These are phyloP conservation scores for Kuschelorhynchus macadamiae DNA, from an alignment of 2,888 invertebrate species.

Conservation along the genomic window DNA sequence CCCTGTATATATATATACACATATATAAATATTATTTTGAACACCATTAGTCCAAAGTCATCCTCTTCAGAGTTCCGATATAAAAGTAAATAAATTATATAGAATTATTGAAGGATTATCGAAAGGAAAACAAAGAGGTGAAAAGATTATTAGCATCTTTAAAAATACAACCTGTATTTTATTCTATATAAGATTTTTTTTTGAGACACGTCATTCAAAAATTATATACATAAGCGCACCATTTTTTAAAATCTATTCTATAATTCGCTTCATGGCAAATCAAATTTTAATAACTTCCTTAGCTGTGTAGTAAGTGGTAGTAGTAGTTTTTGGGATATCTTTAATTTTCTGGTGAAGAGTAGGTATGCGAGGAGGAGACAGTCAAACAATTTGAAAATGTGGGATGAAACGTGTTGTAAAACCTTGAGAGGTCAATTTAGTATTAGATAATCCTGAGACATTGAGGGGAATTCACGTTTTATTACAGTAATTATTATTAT, in stretches of 20 bases:
- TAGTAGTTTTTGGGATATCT: constrained; percentile 20
- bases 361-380: not conserved
- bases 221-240: constrained; percentile 42
- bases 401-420: not conserved
- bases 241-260: constrained; percentile 23
- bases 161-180: constrained; percentile 25
- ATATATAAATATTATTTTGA: constrained; percentile 10
- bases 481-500: too few relatives aligned
- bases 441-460: too few relatives aligned
- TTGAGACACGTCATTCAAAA: constrained; percentile 21
- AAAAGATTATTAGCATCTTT: not conserved
- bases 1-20: constrained; percentile 1
- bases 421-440: too few relatives aligned
- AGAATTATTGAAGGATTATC: not conserved
- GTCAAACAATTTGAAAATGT: not conserved
- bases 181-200: constrained; percentile 10
- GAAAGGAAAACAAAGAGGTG: constrained; percentile 5
- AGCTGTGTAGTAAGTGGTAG: too few relatives aligned
- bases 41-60: constrained; percentile 8
- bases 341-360: constrained; percentile 1
- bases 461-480: too few relatives aligned
- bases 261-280: constrained; percentile 29
- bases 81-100: constrained; percentile 9
- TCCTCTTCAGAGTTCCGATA: not conserved
- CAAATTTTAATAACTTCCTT: constrained; percentile 16